These are phyloP conservation scores for Xiphophorus maculatus DNA, from an alignment of 2,113 vertebrate species.

Conservation along the genomic window DNA sequence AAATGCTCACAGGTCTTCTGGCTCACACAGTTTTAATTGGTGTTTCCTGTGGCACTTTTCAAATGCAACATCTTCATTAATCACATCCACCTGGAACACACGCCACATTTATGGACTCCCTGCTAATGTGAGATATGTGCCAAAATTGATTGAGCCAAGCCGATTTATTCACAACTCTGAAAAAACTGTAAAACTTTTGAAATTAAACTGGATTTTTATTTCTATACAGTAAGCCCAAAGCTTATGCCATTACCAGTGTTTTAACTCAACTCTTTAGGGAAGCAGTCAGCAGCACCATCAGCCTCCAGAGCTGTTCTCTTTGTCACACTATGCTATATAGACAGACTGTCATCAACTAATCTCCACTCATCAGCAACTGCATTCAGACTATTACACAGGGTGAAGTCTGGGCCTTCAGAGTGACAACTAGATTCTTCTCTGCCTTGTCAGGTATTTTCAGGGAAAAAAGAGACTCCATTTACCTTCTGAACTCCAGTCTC, in stretches of 20 bases:
- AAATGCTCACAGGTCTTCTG: neutral
- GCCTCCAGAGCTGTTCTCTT: constrained; percentile 9
- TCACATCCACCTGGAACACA: constrained; percentile 8
- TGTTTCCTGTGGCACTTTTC: neutral
- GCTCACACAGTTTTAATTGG: neutral
- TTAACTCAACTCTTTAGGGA: constrained; percentile 3
- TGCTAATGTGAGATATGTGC: constrained; percentile 2
- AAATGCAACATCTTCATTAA: neutral
- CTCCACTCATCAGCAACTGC: constrained; percentile 19
- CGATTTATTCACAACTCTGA: neutral
- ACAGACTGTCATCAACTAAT: constrained; percentile 14
- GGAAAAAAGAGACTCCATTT: constrained; percentile 26
- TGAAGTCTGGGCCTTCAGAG: neutral
- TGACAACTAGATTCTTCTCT: neutral
- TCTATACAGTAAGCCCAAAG: too few relatives aligned
- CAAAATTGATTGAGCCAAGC: neutral
- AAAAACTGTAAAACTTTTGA: neutral
- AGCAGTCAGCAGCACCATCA: constrained; percentile 22
- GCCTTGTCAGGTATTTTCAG: constrained; percentile 22
- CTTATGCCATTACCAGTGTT: neutral
- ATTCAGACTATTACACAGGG: constrained; percentile 1
- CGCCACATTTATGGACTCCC: neutral
- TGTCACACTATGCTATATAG: constrained; percentile 10
- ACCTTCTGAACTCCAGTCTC: constrained; percentile 22
- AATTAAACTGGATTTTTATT: neutral